Evolutionary conservation across 2,888 invertebrate genomes (phyloP), one percentile per base, ranked within the genome.

Genomic region (Andrena fulva): DNA sequence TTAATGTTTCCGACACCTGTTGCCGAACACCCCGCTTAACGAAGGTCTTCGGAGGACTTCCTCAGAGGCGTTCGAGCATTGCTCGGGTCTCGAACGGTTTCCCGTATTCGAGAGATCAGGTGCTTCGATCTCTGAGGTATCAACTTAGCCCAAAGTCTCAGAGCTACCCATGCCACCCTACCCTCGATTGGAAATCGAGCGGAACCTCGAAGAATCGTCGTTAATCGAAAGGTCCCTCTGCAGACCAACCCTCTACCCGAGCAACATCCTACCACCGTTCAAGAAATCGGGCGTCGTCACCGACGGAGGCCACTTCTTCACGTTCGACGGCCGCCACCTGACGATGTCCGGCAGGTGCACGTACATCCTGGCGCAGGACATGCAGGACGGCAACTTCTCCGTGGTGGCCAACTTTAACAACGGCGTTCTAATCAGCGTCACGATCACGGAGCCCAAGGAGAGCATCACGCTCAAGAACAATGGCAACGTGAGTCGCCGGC

Each of bases 381-480:
- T 97, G 90, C 95, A 96, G 20, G 97, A 98, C 93, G 96, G 97
- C 82, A 98, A 98, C 95, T 99, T 99, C 95, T 96, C 97, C 0
- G 95, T 98, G 7, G 95, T 96, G 70, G 96, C 96, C 12, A 97
- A 97, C 89, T 95, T 97, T 72, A 95, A 95, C 56, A 96, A 96
- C 85, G 97, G 97, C n/a, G 95, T 95, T 66, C 94, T 97, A 27
- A 95, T 96, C 88, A 95, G 96, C 0, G 94, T 98, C 48, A 95
- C 96, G 5, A 91, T 98, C n/a, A 95, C 96, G 16, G 97, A 97
- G 92, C 96, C 96, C 87, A 95, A 95, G 52, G 96, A 96, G 63
- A 94, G 95, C 70, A 95, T 96, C 56, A 95, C 95, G 0, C 71
- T 95, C 20, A 94, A 95, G 84, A 93, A 93, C 56, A 96, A 96